Percentiles rank a stretch among this genome's conserved stretches.
These are phyloP conservation scores for Cyphomyrus discorhynchus DNA, from an alignment of 2,113 vertebrate species.

Conservation along the genomic window DNA sequence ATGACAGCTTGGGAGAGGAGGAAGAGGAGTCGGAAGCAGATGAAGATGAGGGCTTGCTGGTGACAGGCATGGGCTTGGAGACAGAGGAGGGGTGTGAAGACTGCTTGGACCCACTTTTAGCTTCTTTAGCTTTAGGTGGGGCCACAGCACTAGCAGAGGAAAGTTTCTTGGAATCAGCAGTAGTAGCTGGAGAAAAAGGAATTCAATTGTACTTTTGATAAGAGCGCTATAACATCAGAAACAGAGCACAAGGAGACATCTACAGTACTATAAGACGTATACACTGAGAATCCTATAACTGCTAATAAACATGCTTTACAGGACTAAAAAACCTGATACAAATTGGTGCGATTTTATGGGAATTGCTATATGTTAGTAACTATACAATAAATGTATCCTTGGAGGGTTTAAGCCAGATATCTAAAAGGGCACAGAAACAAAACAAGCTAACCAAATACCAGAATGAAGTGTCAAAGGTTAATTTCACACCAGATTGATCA, in stretches of 20 bases:
- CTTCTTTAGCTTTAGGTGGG: slow-evolving; percentile 37
- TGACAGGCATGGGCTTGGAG: slow-evolving; percentile 14
- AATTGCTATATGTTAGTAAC: not conserved
- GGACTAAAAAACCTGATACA: not conserved
- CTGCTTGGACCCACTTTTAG: slow-evolving; percentile 16
- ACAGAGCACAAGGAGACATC: not conserved
- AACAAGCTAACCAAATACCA: not conserved
- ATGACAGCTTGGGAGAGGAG: slow-evolving; percentile 29
- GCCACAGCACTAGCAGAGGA: slow-evolving; percentile 30
- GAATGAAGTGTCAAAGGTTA: not conserved
- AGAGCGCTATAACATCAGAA: not conserved
- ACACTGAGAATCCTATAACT: not conserved
- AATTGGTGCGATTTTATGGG: not conserved
- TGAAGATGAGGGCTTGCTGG: slow-evolving; percentile 18
- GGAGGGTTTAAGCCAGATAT: not conserved
- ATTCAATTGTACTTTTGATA: slow-evolving; percentile 9
- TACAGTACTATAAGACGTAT: not conserved
- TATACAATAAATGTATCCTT: not conserved
- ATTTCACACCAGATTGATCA: slow-evolving; percentile 12
- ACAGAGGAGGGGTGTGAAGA: slow-evolving; percentile 12
- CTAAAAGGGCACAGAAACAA: not conserved
- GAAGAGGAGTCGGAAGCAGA: slow-evolving; percentile 26
- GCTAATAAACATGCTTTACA: not conserved
- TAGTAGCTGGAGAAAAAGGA: slow-evolving; percentile 24
- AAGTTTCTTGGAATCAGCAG: slow-evolving; percentile 46